A percentile compares a stretch with the other conserved stretches of the same genome.
phyloP scores from a whole-genome alignment of 2,888 invertebrate genomes.

The Acleris sparsana region DNA sequence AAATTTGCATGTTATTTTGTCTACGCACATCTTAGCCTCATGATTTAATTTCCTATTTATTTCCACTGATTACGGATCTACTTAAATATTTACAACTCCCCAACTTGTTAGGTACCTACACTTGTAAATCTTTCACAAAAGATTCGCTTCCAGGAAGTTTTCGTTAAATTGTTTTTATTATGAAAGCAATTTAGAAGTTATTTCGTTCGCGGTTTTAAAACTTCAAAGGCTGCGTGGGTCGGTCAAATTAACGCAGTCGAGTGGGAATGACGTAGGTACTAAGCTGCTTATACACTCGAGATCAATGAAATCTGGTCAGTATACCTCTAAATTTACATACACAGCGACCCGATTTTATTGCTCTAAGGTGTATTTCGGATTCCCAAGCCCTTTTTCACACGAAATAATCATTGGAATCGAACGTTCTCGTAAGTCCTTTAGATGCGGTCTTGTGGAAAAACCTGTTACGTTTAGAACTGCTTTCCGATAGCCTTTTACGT shows the following conservation, averaged over 20 bases:
- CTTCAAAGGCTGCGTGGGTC: conserved; percentile 24
- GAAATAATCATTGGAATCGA: background rate
- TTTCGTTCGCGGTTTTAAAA: conserved; percentile 23
- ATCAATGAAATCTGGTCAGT: too few species aligned
- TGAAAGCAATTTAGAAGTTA: conserved; percentile 32
- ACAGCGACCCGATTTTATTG: too few species aligned
- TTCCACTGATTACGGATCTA: background rate
- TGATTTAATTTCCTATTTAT: background rate
- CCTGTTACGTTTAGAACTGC: too few species aligned
- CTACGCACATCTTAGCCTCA: too few species aligned
- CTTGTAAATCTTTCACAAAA: conserved; percentile 17
- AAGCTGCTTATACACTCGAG: background rate
- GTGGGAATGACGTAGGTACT: conserved; percentile 1
- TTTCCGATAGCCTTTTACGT: background rate
- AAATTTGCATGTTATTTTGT: background rate
- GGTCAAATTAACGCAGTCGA: conserved; percentile 23
- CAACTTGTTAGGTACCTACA: conserved; percentile 1
- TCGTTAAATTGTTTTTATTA: conserved; percentile 27
- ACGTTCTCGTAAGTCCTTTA: background rate
- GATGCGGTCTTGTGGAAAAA: too few species aligned
- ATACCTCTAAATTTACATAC: too few species aligned
- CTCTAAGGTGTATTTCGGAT: background rate
- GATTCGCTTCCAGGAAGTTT: conserved; percentile 19
- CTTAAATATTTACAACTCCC: background rate
- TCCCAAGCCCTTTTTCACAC: background rate